Evolutionary conservation across 2,888 invertebrate genomes (phyloP), one percentile per base, ranked within the genome.

Genomic region (Chloroclystis v-ata): DNA sequence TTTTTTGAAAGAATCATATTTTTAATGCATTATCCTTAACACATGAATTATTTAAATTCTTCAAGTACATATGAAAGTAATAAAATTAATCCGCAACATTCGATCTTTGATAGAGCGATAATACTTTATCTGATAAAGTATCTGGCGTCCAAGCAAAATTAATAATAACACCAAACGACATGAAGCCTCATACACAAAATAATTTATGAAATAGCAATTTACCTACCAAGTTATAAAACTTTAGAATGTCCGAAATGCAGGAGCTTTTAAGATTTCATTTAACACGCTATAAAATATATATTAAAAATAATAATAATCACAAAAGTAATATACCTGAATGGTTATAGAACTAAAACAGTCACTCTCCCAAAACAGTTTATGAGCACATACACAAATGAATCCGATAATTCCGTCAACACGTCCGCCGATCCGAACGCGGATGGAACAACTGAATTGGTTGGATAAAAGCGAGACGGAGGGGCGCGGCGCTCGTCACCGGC

Each of bases 381-480:
- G 2, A 20, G 24, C 48, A 28, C 28, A 56, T 47, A 29, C 44
- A 56, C 53, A 57, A 59, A 59, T 44, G 48, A 60, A 58, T 39
- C 51, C 49, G 39, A 41, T 24, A 37, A 48, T 58, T 46, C 56
- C 52, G 60, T 58, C 58, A 56, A 70, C 72, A 70, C 83, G 82
- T 79, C 77, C 63, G 66, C 59, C 67, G 63, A 63, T 66, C 67
- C 72, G 60, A 67, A 68, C 75, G 67, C 78, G 77, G 69, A 72
- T 73, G 75, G 60, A 62, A 84, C 85, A 82, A 73, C 57, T 65
- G 61, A 76, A 75, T 68, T 20, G 30, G 12, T 9, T 30, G 32
- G n/a, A 14, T 33, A 6, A 71, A 72, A 64, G 70, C 70, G 65
- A 67, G 69, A 59, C 67, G 73, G 69, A 68, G 75, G 75, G 76